Conservation (phyloP, 2,888 invertebrate genomes). For the Myopa tessellatipennis region DNA sequence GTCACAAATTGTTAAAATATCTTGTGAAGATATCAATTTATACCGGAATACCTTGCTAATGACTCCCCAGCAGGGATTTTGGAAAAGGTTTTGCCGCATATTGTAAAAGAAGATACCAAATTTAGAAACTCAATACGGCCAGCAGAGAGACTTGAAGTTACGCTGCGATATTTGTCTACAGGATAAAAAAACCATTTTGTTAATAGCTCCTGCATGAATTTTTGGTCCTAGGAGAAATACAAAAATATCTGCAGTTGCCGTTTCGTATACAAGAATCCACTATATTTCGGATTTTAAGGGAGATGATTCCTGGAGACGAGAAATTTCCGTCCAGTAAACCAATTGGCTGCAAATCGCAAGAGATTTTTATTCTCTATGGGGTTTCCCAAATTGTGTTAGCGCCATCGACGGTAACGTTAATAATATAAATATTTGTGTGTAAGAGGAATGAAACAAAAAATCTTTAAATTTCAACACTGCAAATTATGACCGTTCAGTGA, state of each 20-base stretch:
- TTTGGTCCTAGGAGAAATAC: background rate
- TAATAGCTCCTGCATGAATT: background rate
- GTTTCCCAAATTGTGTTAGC: background rate
- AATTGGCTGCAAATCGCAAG: too few species aligned
- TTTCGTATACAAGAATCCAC: background rate
- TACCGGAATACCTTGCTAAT: too few species aligned
- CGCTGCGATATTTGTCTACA: background rate
- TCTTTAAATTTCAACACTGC: background rate
- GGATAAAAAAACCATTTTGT: background rate
- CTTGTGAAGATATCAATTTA: too few species aligned
- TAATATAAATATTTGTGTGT: background rate
- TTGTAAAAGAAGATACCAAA: too few species aligned
- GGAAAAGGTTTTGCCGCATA: too few species aligned
- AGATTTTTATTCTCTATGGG: too few species aligned
- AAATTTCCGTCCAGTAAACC: too few species aligned
- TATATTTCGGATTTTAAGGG: background rate
- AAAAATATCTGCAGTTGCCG: background rate
- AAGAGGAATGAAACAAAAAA: background rate
- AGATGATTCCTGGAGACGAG: background rate
- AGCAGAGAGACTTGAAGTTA: background rate
- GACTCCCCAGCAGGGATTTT: too few species aligned
- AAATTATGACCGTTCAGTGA: conserved; percentile 25
- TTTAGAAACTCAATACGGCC: too few species aligned
- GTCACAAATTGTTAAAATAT: too few species aligned
- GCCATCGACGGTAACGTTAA: conserved; percentile 24